Evolutionary conservation across 2,888 invertebrate species (phyloP).

Genomic region (Entomobrya proxima): DNA sequence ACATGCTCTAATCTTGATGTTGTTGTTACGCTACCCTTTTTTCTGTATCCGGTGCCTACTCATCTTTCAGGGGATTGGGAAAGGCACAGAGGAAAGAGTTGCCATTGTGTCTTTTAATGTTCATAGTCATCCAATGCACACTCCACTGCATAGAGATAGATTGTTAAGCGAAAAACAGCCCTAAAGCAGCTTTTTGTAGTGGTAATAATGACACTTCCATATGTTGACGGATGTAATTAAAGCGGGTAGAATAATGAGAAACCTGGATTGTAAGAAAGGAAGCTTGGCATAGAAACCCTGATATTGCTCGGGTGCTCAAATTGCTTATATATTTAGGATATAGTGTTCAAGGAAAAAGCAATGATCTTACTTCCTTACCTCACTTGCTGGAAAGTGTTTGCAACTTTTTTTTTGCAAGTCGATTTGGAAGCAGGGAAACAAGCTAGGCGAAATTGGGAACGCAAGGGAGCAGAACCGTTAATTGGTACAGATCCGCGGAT

Average conservation of each 20-base stretch:
- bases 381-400: too few species aligned
- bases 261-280: neutral
- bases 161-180: too few species aligned
- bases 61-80: too few species aligned
- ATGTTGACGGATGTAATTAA: constrained; percentile 12
- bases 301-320: neutral
- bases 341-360: neutral
- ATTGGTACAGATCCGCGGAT: constrained; percentile 24
- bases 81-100: too few species aligned
- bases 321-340: neutral
- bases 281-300: neutral
- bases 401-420: too few species aligned
- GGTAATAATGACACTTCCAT: constrained; percentile 15
- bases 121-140: too few species aligned
- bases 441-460: neutral
- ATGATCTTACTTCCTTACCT: too few species aligned
- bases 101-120: too few species aligned
- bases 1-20: too few species aligned
- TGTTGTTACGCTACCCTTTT: too few species aligned
- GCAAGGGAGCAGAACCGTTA: neutral
- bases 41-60: too few species aligned
- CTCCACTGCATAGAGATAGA: too few species aligned
- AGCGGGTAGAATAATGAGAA: constrained; percentile 12
- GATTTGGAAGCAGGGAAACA: neutral
- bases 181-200: neutral